Percentiles rank a stretch among this genome's conserved stretches.
Evolutionary conservation across 2,888 invertebrate genomes (phyloP).

Genomic region (Dasypolia templi): DNA sequence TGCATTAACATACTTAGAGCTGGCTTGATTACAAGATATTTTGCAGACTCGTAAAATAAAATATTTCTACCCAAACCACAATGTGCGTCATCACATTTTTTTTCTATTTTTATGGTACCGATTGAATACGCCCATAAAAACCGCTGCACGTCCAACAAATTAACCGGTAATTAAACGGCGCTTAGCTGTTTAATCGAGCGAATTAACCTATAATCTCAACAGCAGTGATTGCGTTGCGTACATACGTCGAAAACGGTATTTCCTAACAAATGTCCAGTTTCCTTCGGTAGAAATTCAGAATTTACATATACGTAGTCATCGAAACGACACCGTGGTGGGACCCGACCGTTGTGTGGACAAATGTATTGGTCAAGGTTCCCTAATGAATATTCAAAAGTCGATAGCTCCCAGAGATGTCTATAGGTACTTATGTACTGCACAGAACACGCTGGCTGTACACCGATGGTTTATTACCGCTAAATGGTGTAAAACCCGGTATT

Average conservation of each 20-base stretch:
- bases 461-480: slow-evolving; percentile 60
- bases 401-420: slow-evolving; percentile 68
- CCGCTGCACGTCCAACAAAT: slow-evolving; percentile 44
- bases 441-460: slow-evolving; percentile 60
- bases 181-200: slow-evolving; percentile 47
- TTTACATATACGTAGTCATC: slow-evolving; percentile 74
- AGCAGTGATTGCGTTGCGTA: slow-evolving; percentile 60
- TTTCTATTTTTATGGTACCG: slow-evolving; percentile 13
- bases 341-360: slow-evolving; percentile 65
- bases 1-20: too few species aligned
- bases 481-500: slow-evolving; percentile 45
- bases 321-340: slow-evolving; percentile 66
- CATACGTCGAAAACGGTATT: slow-evolving; percentile 66
- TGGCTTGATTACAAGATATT: not conserved
- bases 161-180: slow-evolving; percentile 60
- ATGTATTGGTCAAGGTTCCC: slow-evolving; percentile 81
- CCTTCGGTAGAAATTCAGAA: slow-evolving; percentile 76
- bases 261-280: slow-evolving; percentile 65
- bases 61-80: not conserved
- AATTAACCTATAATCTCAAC: slow-evolving; percentile 61
- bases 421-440: slow-evolving; percentile 56
- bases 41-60: not conserved
- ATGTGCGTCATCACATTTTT: slow-evolving; percentile 28
- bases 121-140: slow-evolving; percentile 35
- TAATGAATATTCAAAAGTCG: slow-evolving; percentile 79